Percentiles rank a stretch among this genome's conserved stretches.
Conservation (phyloP, 2,797 vertebrate species). For the Neomorphus geoffroyi region DNA sequence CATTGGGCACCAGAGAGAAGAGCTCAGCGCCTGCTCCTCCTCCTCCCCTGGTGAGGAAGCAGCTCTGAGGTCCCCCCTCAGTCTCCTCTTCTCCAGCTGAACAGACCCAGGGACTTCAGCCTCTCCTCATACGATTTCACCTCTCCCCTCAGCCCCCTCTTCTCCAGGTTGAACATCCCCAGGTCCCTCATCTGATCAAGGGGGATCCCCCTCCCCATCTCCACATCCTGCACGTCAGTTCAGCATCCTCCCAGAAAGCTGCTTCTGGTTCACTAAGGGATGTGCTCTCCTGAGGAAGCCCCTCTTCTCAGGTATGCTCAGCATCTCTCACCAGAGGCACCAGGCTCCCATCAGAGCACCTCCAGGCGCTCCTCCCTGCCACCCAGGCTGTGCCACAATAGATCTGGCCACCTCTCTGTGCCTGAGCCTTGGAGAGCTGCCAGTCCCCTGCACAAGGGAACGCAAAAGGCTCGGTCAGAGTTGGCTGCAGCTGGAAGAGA, state of each 20-base stretch:
- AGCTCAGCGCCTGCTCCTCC: no score
- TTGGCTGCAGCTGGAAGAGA: neutral
- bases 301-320: no score
- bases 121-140: no score
- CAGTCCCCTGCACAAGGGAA: neutral
- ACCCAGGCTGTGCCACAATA: no score
- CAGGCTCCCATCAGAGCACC: neutral
- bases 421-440: neutral
- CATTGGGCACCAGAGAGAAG: no score
- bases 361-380: neutral
- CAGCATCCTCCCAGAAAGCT: neutral
- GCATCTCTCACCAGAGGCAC: accelerated
- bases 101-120: no score
- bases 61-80: no score
- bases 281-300: neutral
- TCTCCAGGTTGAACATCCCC: no score
- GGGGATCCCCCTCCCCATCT: neutral
- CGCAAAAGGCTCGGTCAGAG: neutral
- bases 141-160: no score
- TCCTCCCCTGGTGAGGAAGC: no score
- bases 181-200: no score
- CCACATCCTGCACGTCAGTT: neutral
- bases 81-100: no score
- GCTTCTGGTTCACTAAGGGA: neutral
- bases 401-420: neutral